phyloP scores from a whole-genome alignment of 2,797 vertebrate species.

The Lophura swinhoii region DNA sequence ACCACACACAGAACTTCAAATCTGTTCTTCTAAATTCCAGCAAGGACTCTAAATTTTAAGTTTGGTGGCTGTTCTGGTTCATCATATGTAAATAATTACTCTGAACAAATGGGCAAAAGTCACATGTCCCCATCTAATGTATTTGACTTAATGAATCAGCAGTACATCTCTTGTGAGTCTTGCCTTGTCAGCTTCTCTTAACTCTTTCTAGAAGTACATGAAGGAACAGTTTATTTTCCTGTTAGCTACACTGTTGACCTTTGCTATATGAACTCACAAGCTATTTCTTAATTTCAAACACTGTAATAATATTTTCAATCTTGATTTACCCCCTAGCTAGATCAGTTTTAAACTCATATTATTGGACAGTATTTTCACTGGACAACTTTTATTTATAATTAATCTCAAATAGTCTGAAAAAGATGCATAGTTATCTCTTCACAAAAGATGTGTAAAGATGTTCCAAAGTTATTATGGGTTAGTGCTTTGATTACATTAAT shows the following conservation, averaged over 20 bases:
- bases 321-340: neutral
- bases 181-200: neutral
- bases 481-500: neutral
- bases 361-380: neutral
- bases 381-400: neutral
- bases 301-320: neutral
- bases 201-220: neutral
- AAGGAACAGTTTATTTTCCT: neutral
- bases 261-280: neutral
- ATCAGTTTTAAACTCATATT: neutral
- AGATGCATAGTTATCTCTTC: neutral
- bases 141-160: neutral
- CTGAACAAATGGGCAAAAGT: neutral
- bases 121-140: accelerated
- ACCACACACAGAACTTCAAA: neutral
- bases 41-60: neutral
- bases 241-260: neutral
- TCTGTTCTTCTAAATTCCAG: neutral
- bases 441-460: neutral
- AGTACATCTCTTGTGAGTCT: neutral
- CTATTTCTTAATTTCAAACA: neutral
- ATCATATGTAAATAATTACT: neutral
- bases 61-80: neutral
- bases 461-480: neutral
- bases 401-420: neutral